phyloP scores from a whole-genome alignment of 2,797 vertebrate species.

The Oceanodroma leucorhoa region DNA sequence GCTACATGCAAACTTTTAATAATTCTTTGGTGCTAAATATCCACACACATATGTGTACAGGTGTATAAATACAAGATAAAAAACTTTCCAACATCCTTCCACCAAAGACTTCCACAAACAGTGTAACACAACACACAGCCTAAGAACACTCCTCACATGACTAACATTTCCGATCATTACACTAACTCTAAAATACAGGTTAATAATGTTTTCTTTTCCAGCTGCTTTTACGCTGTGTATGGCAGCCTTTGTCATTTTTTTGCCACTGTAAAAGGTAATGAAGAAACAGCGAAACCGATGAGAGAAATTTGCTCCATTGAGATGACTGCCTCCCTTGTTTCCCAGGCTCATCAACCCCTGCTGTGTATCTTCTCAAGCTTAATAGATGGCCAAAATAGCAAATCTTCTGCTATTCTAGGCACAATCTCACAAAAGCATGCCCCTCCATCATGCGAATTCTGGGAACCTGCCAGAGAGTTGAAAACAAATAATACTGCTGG shows the following conservation, averaged over 20 bases:
- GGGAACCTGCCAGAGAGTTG: not conserved
- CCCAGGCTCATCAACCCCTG: not conserved
- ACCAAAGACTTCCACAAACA: not conserved
- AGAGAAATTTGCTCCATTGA: not conserved
- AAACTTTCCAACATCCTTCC: not conserved
- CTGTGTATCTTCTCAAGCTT: not conserved
- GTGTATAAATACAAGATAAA: not conserved
- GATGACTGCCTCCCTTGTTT: not conserved
- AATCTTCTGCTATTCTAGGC: not conserved
- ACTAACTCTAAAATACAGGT: not conserved
- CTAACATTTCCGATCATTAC: not conserved
- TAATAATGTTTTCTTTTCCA: not conserved
- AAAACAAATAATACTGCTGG: not conserved
- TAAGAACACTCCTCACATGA: not conserved
- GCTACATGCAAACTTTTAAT: not conserved
- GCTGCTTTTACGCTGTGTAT: not conserved
- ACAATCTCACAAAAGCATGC: not conserved
- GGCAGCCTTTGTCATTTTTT: not conserved
- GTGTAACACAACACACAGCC: not conserved
- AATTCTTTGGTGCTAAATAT: not conserved
- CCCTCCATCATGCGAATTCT: not conserved
- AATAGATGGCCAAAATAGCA: not conserved
- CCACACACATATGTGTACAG: fast-evolving
- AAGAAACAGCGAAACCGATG: not conserved
- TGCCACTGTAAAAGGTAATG: not conserved